Conservation (phyloP, 2,113 vertebrate species). For the Prietella phreatophila region DNA sequence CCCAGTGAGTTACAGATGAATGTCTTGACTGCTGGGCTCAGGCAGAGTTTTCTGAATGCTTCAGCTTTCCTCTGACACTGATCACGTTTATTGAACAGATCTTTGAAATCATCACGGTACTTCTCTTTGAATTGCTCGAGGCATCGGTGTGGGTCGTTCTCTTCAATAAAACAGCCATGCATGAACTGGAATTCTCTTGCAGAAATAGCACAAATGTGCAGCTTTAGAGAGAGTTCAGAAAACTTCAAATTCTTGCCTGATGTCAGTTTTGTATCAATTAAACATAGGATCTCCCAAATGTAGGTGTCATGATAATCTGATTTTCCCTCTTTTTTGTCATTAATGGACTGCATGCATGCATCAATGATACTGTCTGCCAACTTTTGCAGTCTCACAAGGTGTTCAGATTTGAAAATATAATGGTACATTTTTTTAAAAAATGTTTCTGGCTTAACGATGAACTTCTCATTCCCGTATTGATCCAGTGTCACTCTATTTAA, state of each 20-base stretch:
- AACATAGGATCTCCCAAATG: conserved; percentile 57
- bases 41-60: conserved; percentile 56
- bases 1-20: conserved; percentile 56
- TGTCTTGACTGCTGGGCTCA: conserved; percentile 57
- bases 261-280: conserved; percentile 42
- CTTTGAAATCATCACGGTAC: conserved; percentile 54
- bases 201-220: conserved; percentile 63
- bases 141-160: conserved; percentile 57
- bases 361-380: conserved; percentile 38
- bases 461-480: not conserved
- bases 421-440: rapidly evolving
- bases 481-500: rapidly evolving
- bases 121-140: conserved; percentile 48
- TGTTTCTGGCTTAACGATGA: not conserved
- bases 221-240: conserved; percentile 56
- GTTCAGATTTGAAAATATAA: rapidly evolving
- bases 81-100: conserved; percentile 59
- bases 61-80: conserved; percentile 67
- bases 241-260: rapidly evolving
- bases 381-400: rapidly evolving
- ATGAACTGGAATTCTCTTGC: conserved; percentile 54
- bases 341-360: not conserved
- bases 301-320: conserved; percentile 58
- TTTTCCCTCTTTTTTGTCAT: rapidly evolving
- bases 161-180: conserved; percentile 53